These are phyloP conservation scores for Cervus canadensis DNA, from an alignment of 2,113 vertebrate species.

Conservation along the genomic window DNA sequence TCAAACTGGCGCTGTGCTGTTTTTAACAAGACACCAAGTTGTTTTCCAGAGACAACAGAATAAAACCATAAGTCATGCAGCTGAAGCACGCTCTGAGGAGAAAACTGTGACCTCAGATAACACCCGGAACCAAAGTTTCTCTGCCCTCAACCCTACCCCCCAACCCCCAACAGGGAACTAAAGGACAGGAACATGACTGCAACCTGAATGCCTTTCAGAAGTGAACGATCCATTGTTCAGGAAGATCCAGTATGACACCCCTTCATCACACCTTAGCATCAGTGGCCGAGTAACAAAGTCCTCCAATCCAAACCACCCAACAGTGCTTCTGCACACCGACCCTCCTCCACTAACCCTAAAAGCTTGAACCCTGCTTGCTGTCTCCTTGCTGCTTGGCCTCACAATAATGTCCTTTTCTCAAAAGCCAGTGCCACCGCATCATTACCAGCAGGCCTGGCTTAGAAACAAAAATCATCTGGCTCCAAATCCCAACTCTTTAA, in stretches of 20 bases:
- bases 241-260: background rate
- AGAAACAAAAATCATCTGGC: background rate
- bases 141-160: background rate
- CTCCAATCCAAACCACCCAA: background rate
- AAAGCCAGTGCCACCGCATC: too few relatives aligned
- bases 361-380: background rate
- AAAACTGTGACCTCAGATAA: background rate
- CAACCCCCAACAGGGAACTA: background rate
- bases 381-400: background rate
- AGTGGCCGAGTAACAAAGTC: background rate
- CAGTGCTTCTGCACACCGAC: background rate
- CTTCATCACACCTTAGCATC: background rate
- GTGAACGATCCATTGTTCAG: accelerated
- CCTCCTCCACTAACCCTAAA: background rate
- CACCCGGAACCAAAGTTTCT: background rate
- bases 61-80: background rate
- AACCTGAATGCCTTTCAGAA: background rate
- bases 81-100: background rate
- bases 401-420: background rate
- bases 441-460: background rate
- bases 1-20: background rate
- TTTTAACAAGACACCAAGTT: background rate
- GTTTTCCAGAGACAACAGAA: background rate
- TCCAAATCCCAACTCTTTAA: background rate
- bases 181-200: background rate